These are phyloP conservation scores for Sylvia borin DNA, from an alignment of 2,797 vertebrate genomes.

Conservation along the genomic window DNA sequence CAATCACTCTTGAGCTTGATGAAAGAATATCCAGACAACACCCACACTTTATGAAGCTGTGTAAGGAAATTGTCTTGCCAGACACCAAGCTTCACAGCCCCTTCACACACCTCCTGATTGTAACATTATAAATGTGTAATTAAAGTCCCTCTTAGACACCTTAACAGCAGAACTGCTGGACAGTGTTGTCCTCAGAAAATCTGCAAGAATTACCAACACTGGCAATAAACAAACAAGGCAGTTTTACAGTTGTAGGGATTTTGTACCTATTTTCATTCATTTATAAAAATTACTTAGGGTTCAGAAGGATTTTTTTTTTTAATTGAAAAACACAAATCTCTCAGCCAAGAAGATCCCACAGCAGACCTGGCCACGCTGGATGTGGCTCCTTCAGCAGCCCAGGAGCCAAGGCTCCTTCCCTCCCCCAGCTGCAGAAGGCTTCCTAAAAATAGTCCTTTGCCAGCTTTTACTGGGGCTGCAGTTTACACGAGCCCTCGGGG, in stretches of 20 bases:
- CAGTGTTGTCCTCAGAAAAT: background rate
- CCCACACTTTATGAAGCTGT: background rate
- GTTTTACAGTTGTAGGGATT: background rate
- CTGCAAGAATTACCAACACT: background rate
- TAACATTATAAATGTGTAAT: background rate
- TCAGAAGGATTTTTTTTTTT: background rate
- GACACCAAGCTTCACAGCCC: background rate
- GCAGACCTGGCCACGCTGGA: background rate
- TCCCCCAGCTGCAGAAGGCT: conserved; percentile 65
- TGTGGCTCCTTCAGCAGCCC: background rate
- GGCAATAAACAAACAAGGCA: background rate
- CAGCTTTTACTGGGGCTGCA: conserved; percentile 73
- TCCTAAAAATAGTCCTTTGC: conserved; percentile 83
- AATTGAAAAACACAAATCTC: background rate
- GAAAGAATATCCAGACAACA: background rate
- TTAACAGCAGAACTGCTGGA: background rate
- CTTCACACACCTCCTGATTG: background rate
- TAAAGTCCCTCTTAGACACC: background rate
- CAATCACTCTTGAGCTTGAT: background rate
- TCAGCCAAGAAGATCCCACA: background rate
- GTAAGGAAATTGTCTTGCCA: background rate
- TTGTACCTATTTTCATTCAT: background rate
- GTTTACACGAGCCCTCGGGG: conserved; percentile 82
- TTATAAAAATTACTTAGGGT: background rate
- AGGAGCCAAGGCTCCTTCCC: background rate